phyloP scores from a whole-genome alignment of 2,888 invertebrate species.

The Stenchaetothrips biformis region DNA sequence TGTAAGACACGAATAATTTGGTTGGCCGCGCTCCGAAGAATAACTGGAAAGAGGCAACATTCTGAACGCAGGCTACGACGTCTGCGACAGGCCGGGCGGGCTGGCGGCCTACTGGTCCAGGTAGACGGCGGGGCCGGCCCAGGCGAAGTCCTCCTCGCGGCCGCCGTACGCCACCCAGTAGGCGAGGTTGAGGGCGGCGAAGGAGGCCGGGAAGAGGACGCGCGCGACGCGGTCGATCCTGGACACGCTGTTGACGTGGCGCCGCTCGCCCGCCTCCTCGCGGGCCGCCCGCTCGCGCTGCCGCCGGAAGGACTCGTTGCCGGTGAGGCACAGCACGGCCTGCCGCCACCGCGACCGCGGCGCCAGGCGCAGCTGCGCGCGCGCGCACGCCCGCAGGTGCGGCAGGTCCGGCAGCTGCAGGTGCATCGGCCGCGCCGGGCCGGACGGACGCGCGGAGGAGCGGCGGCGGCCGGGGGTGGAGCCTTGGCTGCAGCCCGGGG shows the following conservation, averaged over 20 bases:
- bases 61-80: too few relatives aligned
- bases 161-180: slow-evolving; percentile 86
- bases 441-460: neutral
- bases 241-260: slow-evolving; percentile 81
- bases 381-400: slow-evolving; percentile 24
- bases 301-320: slow-evolving; percentile 49
- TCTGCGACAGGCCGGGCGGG: neutral
- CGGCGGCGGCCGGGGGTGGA: neutral
- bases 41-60: too few relatives aligned
- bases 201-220: slow-evolving; percentile 78
- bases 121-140: slow-evolving; percentile 54
- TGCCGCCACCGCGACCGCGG: slow-evolving; percentile 69
- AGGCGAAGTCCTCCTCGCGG: slow-evolving; percentile 68
- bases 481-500: neutral
- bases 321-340: slow-evolving; percentile 59
- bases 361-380: neutral
- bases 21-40: too few relatives aligned
- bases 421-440: slow-evolving; percentile 29
- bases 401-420: slow-evolving; percentile 28
- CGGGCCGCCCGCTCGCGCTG: slow-evolving; percentile 64
- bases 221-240: slow-evolving; percentile 77
- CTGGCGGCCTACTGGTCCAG: neutral
- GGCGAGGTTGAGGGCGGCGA: slow-evolving; percentile 76
- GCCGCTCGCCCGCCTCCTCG: slow-evolving; percentile 44
- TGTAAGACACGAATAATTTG: too few relatives aligned